Conservation (phyloP, 2,797 vertebrate species). For the Botia kubotai region DNA sequence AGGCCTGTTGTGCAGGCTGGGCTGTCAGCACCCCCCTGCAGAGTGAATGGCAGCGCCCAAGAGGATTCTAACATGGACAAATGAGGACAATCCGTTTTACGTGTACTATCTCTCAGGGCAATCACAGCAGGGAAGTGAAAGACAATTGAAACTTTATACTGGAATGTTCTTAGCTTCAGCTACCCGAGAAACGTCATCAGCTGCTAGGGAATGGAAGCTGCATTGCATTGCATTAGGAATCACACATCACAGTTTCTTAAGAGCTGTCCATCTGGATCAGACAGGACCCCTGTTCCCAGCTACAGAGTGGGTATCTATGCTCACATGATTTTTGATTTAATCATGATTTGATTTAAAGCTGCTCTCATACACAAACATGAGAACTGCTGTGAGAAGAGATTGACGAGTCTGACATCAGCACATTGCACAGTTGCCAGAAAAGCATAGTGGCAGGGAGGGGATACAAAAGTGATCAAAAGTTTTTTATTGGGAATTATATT, state of each 20-base stretch:
- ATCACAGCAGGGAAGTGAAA: slow-evolving; percentile 54
- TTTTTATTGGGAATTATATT: too few species aligned
- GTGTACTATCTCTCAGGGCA: slow-evolving; percentile 54
- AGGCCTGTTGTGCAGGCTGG: slow-evolving; percentile 52
- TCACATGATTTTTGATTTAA: slow-evolving; percentile 19
- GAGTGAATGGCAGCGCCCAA: slow-evolving; percentile 61
- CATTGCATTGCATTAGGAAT: slow-evolving; percentile 16
- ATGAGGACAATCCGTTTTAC: slow-evolving; percentile 67
- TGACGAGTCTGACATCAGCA: neutral
- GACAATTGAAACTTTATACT: slow-evolving; percentile 59
- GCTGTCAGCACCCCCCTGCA: slow-evolving; percentile 54
- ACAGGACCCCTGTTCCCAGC: neutral
- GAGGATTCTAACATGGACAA: slow-evolving; percentile 69
- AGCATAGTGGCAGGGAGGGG: too few species aligned
- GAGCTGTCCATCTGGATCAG: slow-evolving; percentile 32
- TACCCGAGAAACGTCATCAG: slow-evolving; percentile 44
- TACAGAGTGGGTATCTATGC: slow-evolving; percentile 13
- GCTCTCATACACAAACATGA: neutral
- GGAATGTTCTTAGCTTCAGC: slow-evolving; percentile 35
- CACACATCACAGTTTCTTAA: neutral
- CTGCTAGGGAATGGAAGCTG: slow-evolving; percentile 16
- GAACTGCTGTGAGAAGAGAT: slow-evolving; percentile 3
- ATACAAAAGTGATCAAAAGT: neutral
- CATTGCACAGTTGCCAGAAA: neutral
- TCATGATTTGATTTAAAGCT: slow-evolving; percentile 2